Percentiles rank a stretch among this genome's conserved stretches.
phyloP scores from a whole-genome alignment of 2,888 invertebrate species.

The Trypoxylon attenuatum region DNA sequence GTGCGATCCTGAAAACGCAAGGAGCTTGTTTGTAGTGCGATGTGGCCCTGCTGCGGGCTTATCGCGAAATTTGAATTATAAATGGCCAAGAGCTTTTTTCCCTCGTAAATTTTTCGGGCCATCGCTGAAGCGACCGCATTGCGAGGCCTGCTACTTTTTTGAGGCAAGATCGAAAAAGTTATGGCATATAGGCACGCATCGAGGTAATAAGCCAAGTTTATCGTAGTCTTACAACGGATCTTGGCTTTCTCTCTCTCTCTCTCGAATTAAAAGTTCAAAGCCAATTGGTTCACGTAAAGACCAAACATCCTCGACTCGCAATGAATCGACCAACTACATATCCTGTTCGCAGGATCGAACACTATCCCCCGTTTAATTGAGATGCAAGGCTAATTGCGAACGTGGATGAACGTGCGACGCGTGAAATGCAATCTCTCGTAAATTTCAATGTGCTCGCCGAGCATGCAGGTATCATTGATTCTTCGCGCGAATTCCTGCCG shows the following conservation, averaged over 20 bases:
- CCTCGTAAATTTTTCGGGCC: not conserved
- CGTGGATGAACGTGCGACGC: too few relatives aligned
- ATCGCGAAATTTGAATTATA: not conserved
- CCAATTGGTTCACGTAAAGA: not conserved
- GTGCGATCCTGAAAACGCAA: not conserved
- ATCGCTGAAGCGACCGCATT: not conserved
- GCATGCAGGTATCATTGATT: too few relatives aligned
- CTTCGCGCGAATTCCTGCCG: too few relatives aligned
- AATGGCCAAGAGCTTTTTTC: not conserved
- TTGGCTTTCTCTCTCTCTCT: too few relatives aligned
- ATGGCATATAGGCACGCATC: conserved; percentile 30
- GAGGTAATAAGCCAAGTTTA: conserved; percentile 35
- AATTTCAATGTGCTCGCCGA: too few relatives aligned
- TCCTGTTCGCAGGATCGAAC: too few relatives aligned
- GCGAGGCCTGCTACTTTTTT: too few relatives aligned
- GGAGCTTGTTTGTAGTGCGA: too few relatives aligned
- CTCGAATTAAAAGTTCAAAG: not conserved
- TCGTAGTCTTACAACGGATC: conserved; percentile 35
- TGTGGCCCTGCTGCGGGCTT: not conserved
- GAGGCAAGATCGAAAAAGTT: conserved; percentile 13
- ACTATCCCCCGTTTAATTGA: too few relatives aligned
- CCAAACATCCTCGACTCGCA: not conserved
- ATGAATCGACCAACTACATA: too few relatives aligned
- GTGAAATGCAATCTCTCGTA: too few relatives aligned
- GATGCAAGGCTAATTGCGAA: too few relatives aligned